A percentile compares a stretch with the other conserved stretches of the same genome.
These are phyloP conservation scores for Parelbella ahira DNA, from an alignment of 2,888 invertebrate genomes.

Conservation along the genomic window DNA sequence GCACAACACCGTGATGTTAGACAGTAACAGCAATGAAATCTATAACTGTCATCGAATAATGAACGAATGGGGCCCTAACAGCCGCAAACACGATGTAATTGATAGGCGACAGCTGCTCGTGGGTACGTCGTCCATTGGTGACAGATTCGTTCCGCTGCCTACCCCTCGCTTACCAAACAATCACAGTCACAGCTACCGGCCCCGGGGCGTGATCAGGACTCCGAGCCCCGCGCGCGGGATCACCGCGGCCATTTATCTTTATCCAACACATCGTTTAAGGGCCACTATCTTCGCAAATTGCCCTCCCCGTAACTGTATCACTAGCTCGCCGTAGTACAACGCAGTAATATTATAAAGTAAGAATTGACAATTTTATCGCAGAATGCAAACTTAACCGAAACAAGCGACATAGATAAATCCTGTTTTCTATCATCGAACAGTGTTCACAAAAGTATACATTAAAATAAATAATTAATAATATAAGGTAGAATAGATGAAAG, in stretches of 20 bases:
- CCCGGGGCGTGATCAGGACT: constrained; percentile 41
- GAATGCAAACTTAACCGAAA: no score
- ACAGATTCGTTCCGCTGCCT: constrained; percentile 64
- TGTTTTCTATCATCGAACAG: no score
- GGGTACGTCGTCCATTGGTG: constrained; percentile 58
- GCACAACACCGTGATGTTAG: no score
- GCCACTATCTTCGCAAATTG: constrained; percentile 21
- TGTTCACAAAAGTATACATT: no score
- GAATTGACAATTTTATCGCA: no score
- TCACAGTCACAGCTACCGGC: constrained; percentile 29
- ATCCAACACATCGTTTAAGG: constrained; percentile 24
- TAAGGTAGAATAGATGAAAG: no score
- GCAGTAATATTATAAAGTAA: no score
- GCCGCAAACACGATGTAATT: constrained; percentile 65
- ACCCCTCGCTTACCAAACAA: constrained; percentile 45
- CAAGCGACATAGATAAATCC: no score
- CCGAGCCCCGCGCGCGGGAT: constrained; percentile 18
- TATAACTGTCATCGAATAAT: constrained; percentile 71
- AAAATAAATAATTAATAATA: no score
- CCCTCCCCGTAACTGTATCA: constrained; percentile 7
- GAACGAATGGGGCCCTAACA: constrained; percentile 69
- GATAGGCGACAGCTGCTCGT: constrained; percentile 65
- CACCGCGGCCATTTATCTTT: constrained; percentile 16
- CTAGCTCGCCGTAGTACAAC: constrained; percentile 2
- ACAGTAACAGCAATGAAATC: constrained; percentile 44